Base-by-base conservation (phyloP, 30 jellyfish, hydroid and myxozoan species). In the Hydractinia symbiolongicarpus region DNA sequence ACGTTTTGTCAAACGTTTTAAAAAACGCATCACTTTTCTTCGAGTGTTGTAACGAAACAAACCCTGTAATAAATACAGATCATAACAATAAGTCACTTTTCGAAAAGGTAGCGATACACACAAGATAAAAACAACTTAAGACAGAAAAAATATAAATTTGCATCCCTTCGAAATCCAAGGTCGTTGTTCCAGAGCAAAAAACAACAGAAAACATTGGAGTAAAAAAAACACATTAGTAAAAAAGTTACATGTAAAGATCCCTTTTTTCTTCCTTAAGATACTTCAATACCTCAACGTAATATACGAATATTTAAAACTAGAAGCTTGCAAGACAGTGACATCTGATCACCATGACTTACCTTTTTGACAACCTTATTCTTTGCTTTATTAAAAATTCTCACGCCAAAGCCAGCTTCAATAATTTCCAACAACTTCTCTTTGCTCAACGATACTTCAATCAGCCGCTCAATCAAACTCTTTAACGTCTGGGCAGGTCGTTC, bases 361-460 rank as follows among this genome's bases (percentile, higher is more conserved):
- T 90, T 90, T 82, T 86, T 90, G 54, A 90, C 73, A 57, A 90
- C 95, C 72, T 90, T 90, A 49, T 93, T 86, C 75, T 89, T 89
- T 11, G 92, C 90, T 76, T 81, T 84, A 14, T 87, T 84, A 73
- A 89, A 89, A 54, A 89, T 78, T 82, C 86, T 79, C 30, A 91
- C 76, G 54, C 95, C 83, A 67, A 83, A 89, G 1, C 91, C 96
- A 54, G 87, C 96, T 64, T 89, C 96, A 84, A 89, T 79, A n/a
- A 90, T 84, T 53, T 84, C 95, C 30, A 83, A 51, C n/a, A 79
- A 61, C 69, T 79, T 60, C 9, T 79, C 83, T 56, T 87, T 78
- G 79, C 78, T 83, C 44, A 72, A 68, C 16, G 96, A 75, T 21
- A 79, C 84, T 13, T 80, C 93, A 13, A 83, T 78, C 9, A 89